These are phyloP conservation scores for Amiota mariae DNA, from an alignment of 2,888 invertebrate genomes.

Conservation along the genomic window DNA sequence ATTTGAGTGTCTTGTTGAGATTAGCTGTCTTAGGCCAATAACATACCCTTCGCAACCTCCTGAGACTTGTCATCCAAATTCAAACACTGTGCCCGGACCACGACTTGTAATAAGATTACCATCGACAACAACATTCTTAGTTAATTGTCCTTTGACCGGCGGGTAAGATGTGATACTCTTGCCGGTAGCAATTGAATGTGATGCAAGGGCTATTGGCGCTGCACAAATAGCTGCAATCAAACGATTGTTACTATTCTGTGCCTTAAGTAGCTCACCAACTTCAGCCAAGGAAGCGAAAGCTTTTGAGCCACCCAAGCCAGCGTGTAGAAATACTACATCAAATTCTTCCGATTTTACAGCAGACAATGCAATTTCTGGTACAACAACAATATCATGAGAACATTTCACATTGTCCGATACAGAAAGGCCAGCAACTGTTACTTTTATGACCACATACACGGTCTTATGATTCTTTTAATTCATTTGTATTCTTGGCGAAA, in stretches of 20 bases:
- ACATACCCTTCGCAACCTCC: slow-evolving; percentile 82
- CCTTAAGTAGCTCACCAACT: slow-evolving; percentile 86
- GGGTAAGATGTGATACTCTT: slow-evolving; percentile 94
- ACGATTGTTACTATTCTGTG: slow-evolving; percentile 83
- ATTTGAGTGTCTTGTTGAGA: slow-evolving; percentile 1
- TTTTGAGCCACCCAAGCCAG: slow-evolving; percentile 89
- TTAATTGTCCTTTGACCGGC: slow-evolving; percentile 83
- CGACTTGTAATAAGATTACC: slow-evolving; percentile 83
- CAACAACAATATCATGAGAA: slow-evolving; percentile 86
- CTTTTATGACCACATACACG: no score
- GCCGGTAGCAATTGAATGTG: slow-evolving; percentile 86
- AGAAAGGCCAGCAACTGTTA: slow-evolving; percentile 88
- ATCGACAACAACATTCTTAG: slow-evolving; percentile 74
- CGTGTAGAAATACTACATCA: slow-evolving; percentile 83
- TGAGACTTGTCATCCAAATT: slow-evolving; percentile 86
- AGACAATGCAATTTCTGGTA: slow-evolving; percentile 83
- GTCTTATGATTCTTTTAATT: no score
- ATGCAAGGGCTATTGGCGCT: slow-evolving; percentile 89
- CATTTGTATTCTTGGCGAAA: no score
- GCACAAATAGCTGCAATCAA: slow-evolving; percentile 97
- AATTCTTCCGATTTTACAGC: slow-evolving; percentile 75
- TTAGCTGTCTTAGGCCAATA: slow-evolving; percentile 62
- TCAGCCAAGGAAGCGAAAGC: slow-evolving; percentile 82
- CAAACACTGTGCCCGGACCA: slow-evolving; percentile 93
- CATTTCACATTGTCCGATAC: slow-evolving; percentile 82